Evolutionary conservation across 2,113 vertebrate species (phyloP), one percentile per base, ranked within the genome.

Genomic region (Oxyura jamaicensis): DNA sequence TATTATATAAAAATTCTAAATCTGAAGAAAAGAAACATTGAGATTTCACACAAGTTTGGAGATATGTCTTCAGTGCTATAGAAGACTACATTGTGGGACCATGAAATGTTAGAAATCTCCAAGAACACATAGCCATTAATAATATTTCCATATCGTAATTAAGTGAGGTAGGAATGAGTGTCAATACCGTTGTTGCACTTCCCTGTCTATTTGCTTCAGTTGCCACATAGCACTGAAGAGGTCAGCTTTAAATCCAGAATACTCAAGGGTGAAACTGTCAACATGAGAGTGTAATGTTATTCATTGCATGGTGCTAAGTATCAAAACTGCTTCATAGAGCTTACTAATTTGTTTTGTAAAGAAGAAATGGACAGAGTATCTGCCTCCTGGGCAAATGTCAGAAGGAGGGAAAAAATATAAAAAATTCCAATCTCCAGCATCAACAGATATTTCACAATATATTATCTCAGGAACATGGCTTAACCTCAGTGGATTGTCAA

Each of bases 261-360:
- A 56, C 39, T 93, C 92, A 92, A 93, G 86, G 80, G 2, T 96
- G 86, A 92, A 82, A 44, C 22, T 4, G 4, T 60, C 52, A 36
- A 72, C 33, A 22, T 46, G 42, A 52, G 26, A 88, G 83, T 71
- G 29, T 84, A 88, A 56, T 1, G 6, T 10, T 53, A 10, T 81
- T 88, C 3, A 0, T 36, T 88, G 60, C 29, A 84, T 33, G 46
- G 46, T 91, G 73, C 52, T 86, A 88, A 84, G 60, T 39, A 84
- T 72, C 83, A 93, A 42, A 60, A 35, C 25, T 88, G 83, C 80
- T 93, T 90, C 91, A 81, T 31, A 90, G 55, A 83, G 15, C 52
- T 93, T 55, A 33, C 17, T 86, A 86, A 90, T 86, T 81, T 90
- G 55, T 56, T 93, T 93, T 74, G 22, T 81, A 82, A 74, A 84